Conservation (phyloP, 2,113 vertebrate genomes). For the Sorex araneus region DNA sequence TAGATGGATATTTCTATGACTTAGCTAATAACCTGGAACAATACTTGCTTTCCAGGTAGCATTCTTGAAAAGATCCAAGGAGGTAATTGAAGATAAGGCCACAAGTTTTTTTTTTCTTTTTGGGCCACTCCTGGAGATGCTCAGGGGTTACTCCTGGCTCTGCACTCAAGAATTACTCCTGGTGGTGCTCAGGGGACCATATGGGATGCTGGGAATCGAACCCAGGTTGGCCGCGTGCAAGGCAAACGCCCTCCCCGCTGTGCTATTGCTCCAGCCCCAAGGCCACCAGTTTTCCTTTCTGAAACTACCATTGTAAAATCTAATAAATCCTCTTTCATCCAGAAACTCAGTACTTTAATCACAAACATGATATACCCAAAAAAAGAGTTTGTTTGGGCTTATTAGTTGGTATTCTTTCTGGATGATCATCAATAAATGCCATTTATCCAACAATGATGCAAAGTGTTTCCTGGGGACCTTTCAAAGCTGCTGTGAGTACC, state of each 20-base stretch:
- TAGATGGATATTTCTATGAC: conserved; percentile 15
- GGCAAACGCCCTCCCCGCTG: too few relatives aligned
- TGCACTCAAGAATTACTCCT: too few relatives aligned
- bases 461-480: neutral
- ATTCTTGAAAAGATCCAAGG: conserved; percentile 28
- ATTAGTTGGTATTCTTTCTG: neutral
- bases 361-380: neutral
- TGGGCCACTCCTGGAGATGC: too few relatives aligned
- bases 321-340: conserved; percentile 30
- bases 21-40: conserved; percentile 36
- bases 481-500: neutral
- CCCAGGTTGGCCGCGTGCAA: too few relatives aligned
- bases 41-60: conserved; percentile 42
- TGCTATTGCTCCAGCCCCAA: too few relatives aligned
- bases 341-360: neutral
- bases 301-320: conserved; percentile 20
- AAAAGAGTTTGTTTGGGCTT: too few relatives aligned
- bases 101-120: too few relatives aligned
- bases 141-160: too few relatives aligned
- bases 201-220: too few relatives aligned
- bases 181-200: too few relatives aligned
- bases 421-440: neutral
- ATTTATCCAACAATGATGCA: conserved; percentile 13
- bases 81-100: conserved; percentile 42
- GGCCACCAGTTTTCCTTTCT: neutral